phyloP scores from a whole-genome alignment of 2,113 vertebrate species.

The Phalacrocorax aristotelis region DNA sequence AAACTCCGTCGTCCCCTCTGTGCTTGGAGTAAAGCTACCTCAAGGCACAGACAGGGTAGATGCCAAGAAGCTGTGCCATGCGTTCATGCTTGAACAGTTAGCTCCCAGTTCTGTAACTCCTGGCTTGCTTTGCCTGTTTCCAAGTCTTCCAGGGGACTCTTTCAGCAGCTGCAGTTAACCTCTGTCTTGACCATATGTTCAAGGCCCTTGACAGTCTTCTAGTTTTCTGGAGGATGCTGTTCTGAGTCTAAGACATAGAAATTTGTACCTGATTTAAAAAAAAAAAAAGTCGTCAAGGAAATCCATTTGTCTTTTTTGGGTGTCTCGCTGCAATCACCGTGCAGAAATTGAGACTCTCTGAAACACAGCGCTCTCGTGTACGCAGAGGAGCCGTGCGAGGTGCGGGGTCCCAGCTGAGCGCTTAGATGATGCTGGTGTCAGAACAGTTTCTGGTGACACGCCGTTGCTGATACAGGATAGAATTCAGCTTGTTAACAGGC shows the following conservation, averaged over 20 bases:
- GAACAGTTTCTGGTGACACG: not conserved
- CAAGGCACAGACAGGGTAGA: not conserved
- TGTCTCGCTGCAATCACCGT: not conserved
- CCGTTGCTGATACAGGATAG: not conserved
- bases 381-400: not conserved
- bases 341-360: not conserved
- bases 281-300: not conserved
- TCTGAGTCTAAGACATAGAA: not conserved
- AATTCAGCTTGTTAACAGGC: conserved; percentile 33
- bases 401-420: not conserved
- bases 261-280: not conserved
- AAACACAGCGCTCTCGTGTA: not conserved
- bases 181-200: not conserved
- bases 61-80: conserved; percentile 2
- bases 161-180: not conserved
- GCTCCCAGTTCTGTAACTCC: not conserved
- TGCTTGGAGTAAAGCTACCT: conserved; percentile 11
- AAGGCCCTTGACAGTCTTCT: not conserved
- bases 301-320: not conserved
- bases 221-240: not conserved
- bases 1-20: not conserved
- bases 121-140: not conserved
- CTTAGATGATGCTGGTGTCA: conserved; percentile 12
- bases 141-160: not conserved
- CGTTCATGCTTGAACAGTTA: conserved; percentile 12